Evolutionary conservation across 2,888 invertebrate species (phyloP), one percentile per base, ranked within the genome.

Genomic region (Amphipyra tragopoginis): DNA sequence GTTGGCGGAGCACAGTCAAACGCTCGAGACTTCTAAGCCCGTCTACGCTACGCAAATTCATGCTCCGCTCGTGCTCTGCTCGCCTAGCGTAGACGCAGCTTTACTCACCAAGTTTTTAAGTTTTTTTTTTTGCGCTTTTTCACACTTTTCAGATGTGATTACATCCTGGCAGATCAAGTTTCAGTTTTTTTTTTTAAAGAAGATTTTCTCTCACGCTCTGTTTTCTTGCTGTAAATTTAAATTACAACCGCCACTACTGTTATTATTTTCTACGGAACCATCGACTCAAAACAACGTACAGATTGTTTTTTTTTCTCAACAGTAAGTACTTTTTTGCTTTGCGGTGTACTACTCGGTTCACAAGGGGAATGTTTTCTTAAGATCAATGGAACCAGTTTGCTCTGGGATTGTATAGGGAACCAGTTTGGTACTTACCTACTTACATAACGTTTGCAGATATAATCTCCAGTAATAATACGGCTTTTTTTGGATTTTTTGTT

Each of bases 401-500:
- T 56, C 45, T 48, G 51, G 51, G 57, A 58, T 59, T 62, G 56
- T 66, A 64, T 57, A 43, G 40, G 36, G 44, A 77, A 77, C 77
- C 78, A 68, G 77, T 80, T 80, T 58, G 6, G 14, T 61, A 53
- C 71, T 77, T 74, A 74, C 60, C 13, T 61, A 53, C 71, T 77
- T 74, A 74, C 62, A 63, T 77, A 80, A 77, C 50, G 51, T 63
- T 72, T 55, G 62, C 58, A 60, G 74, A 77, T 79, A 39, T 50
- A 68, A 79, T 73, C 78, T 79, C 14, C 48, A 43, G 45, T 66
- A 64, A 60, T 55, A 70, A 63, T 58, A 55, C 34, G 13, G 13
- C 0, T n/a, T 39, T 51, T 40, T n/a, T 11, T 6, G 8, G 4
- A 0, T 48, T 53, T 52, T 57, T 61, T 49, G 13, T 53, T 45